phyloP scores from a whole-genome alignment of 2,113 vertebrate genomes.

The Bungarus multicinctus region DNA sequence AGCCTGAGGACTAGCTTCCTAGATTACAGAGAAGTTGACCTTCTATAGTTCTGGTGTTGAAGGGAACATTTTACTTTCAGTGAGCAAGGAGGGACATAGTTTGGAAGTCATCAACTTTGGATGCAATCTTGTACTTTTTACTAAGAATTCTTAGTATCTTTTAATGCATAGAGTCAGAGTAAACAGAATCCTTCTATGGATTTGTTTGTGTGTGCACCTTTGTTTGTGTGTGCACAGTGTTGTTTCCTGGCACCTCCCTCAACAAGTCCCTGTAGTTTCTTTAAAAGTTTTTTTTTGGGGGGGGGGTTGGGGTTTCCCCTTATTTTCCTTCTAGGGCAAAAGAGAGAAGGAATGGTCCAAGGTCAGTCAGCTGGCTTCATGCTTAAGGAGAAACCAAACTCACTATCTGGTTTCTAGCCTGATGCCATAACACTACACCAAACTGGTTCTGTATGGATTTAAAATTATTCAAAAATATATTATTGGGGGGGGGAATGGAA shows the following conservation, averaged over 20 bases:
- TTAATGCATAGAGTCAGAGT: neutral
- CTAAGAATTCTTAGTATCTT: neutral
- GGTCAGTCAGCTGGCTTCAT: neutral
- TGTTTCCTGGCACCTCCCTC: neutral
- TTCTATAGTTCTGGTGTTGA: neutral
- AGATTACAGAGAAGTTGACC: neutral
- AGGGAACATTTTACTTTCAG: neutral
- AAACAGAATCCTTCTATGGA: neutral
- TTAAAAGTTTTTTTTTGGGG: neutral
- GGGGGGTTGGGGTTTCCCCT: neutral
- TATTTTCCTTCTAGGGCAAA: neutral
- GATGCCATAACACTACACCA: neutral
- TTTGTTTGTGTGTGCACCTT: neutral
- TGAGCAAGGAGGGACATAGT: neutral
- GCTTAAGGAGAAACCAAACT: neutral
- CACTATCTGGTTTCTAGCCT: neutral
- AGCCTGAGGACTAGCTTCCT: neutral
- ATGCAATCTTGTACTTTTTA: neutral
- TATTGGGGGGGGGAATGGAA: neutral
- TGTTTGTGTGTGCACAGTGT: neutral
- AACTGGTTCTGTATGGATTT: neutral
- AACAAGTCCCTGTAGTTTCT: neutral
- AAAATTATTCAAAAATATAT: neutral
- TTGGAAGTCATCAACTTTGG: neutral
- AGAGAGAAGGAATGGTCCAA: neutral